phyloP scores from a whole-genome alignment of 2,797 vertebrate genomes.

The Catamblyrhynchus diadema region DNA sequence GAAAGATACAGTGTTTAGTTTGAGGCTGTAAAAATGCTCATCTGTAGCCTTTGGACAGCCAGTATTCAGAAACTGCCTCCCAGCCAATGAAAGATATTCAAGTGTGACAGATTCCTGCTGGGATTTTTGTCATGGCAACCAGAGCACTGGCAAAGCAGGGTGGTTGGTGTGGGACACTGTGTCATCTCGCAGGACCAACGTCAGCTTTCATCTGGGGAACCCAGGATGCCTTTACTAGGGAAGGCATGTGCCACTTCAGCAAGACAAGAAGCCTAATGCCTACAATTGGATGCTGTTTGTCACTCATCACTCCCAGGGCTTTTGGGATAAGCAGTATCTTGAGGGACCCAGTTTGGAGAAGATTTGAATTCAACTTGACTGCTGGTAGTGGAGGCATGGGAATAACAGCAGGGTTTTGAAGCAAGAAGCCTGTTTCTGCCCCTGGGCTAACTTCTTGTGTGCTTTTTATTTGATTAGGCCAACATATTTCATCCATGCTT shows the following conservation, averaged over 20 bases:
- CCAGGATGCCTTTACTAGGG: neutral
- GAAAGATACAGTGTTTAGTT: slow-evolving; percentile 25
- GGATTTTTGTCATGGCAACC: neutral
- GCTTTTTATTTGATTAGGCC: neutral
- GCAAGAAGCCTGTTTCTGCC: neutral
- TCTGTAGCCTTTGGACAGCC: neutral
- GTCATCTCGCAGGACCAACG: fast-evolving
- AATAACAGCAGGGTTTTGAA: neutral
- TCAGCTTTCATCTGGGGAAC: neutral
- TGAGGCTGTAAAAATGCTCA: slow-evolving; percentile 8
- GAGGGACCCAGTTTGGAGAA: neutral
- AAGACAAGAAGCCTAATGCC: neutral
- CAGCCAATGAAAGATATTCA: neutral
- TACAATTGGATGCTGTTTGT: neutral
- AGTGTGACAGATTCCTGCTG: neutral
- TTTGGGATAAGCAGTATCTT: neutral
- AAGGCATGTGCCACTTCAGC: fast-evolving
- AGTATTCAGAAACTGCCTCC: neutral
- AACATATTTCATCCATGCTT: neutral
- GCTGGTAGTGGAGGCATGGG: fast-evolving
- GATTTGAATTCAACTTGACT: neutral
- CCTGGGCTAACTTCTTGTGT: neutral
- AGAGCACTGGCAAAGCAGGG: fast-evolving
- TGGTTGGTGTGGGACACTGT: fast-evolving
- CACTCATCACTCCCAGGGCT: neutral